A percentile compares a stretch with the other conserved stretches of the same genome.
Conservation (phyloP, 2,888 invertebrate species). For the Perdita meconis region DNA sequence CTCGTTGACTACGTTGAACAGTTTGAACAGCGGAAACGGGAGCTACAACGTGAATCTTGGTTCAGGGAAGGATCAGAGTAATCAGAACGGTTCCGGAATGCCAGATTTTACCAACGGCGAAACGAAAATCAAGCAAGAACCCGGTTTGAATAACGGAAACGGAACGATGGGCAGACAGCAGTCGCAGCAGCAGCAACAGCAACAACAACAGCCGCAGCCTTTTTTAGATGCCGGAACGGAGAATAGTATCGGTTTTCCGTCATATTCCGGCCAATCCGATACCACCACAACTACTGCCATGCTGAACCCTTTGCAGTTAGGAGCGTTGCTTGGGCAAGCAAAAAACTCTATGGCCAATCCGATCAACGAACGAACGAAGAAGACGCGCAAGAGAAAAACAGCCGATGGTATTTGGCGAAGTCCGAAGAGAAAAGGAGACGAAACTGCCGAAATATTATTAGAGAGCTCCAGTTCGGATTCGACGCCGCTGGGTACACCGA, state of each 20-base stretch:
- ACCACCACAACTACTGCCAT: conserved; percentile 80
- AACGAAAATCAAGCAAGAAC: conserved; percentile 83
- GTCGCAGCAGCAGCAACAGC: conserved; percentile 67
- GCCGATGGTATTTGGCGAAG: conserved; percentile 87
- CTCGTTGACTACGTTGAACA: conserved; percentile 83
- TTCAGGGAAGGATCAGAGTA: conserved; percentile 85
- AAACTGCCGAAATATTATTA: conserved; percentile 85
- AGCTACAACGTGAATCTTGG: conserved; percentile 89
- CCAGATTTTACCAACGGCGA: conserved; percentile 82
- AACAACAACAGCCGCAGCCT: conserved; percentile 82
- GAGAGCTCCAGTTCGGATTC: conserved; percentile 88
- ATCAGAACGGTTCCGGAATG: conserved; percentile 79
- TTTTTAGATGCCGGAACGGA: conserved; percentile 85
- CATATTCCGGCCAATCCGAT: conserved; percentile 84
- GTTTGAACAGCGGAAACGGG: conserved; percentile 85
- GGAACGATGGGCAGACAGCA: conserved; percentile 74
- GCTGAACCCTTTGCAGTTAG: conserved; percentile 81
- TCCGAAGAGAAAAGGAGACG: conserved; percentile 87
- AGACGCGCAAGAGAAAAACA: conserved; percentile 87
- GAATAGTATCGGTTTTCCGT: conserved; percentile 85
- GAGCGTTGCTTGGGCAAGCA: conserved; percentile 79
- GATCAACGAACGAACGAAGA: conserved; percentile 85
- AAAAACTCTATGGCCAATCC: conserved; percentile 74
- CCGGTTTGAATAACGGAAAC: conserved; percentile 79
- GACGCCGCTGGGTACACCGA: conserved; percentile 86